Conservation (phyloP, 2,113 vertebrate species). For the Marmota flaviventris region DNA sequence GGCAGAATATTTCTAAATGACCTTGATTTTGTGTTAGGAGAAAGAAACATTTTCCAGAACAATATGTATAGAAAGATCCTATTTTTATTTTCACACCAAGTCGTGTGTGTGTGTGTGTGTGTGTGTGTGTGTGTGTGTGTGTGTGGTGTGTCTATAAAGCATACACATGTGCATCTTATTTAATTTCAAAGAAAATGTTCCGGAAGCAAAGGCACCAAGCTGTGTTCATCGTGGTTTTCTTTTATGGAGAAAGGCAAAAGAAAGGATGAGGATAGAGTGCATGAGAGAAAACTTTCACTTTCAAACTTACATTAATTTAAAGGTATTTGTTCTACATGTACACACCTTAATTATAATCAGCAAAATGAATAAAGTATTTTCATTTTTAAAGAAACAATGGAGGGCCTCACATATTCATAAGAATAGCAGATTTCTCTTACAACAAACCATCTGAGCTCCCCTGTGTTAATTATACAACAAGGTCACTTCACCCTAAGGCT, state of each 20-base stretch:
- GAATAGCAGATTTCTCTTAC: neutral
- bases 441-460: slow-evolving; percentile 46
- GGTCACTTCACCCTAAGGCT: neutral
- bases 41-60: slow-evolving; percentile 6
- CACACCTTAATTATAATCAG: neutral
- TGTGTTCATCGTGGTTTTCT: neutral
- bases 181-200: slow-evolving; percentile 25
- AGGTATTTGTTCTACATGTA: neutral
- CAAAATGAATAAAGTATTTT: neutral
- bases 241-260: neutral
- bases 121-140: neutral
- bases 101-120: neutral
- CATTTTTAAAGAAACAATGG: neutral
- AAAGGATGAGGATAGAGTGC: neutral
- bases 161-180: neutral
- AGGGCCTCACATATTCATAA: neutral
- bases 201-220: neutral
- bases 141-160: neutral
- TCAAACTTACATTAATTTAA: neutral
- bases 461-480: slow-evolving; percentile 22
- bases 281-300: neutral
- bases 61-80: neutral
- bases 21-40: neutral
- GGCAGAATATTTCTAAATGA: neutral
- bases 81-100: neutral